A percentile compares a stretch with the other conserved stretches of the same genome.
Evolutionary conservation across 2,888 invertebrate species (phyloP).

Genomic region (Eilema sororculum): DNA sequence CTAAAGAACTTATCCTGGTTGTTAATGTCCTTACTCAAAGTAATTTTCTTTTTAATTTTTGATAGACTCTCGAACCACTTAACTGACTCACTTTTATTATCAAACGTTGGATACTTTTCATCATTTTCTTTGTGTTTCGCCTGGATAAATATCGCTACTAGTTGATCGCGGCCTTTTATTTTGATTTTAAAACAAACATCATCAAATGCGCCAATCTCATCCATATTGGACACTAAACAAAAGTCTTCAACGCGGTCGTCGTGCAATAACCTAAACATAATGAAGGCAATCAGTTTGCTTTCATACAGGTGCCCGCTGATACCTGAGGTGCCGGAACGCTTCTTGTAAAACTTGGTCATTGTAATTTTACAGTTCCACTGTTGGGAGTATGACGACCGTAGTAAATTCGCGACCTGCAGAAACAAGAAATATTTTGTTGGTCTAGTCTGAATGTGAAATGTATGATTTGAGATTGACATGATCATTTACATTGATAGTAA

Average conservation of each 20-base stretch:
- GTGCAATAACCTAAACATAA: constrained; percentile 32
- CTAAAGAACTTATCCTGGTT: constrained; percentile 28
- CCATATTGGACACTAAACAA: constrained; percentile 40
- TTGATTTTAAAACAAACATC: constrained; percentile 41
- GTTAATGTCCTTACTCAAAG: neutral
- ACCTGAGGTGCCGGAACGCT: constrained; percentile 37
- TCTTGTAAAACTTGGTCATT: constrained; percentile 21
- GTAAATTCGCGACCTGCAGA: neutral
- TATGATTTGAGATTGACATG: too few relatives aligned
- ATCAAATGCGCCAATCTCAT: constrained; percentile 41
- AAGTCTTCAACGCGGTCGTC: constrained; percentile 32
- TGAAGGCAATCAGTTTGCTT: constrained; percentile 42
- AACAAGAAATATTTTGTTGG: neutral
- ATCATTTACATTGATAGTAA: too few relatives aligned
- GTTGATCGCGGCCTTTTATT: constrained; percentile 24
- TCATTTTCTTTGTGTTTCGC: constrained; percentile 39
- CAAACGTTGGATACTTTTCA: constrained; percentile 17
- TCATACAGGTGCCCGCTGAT: constrained; percentile 47
- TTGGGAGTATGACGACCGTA: neutral
- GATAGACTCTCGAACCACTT: constrained; percentile 30
- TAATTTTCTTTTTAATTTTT: constrained; percentile 29
- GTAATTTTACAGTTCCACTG: neutral
- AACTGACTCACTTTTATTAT: constrained; percentile 19
- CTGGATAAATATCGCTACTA: constrained; percentile 39
- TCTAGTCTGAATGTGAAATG: neutral